Evolutionary conservation across 2,888 invertebrate species (phyloP), one percentile per base, ranked within the genome.

Genomic region (Dicyrtoma fusca): DNA sequence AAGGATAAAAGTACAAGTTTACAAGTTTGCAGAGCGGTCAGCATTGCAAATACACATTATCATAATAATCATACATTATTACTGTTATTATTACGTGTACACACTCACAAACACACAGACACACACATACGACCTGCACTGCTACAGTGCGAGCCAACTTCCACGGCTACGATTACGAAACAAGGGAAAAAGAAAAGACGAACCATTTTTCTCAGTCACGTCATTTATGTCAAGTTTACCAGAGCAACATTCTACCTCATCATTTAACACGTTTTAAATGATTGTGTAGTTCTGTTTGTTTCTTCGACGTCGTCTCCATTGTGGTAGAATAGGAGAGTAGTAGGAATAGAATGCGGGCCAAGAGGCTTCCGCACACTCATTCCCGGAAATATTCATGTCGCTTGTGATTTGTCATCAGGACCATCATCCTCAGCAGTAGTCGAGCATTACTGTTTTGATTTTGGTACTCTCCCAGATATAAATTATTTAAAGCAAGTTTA

Each of bases 351-450:
- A 42, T 66, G 61, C 61, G 61, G 66, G 66, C 66, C 23, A 66
- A 51, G 34, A 44, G 61, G 61, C 61, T 44, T 53, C 42, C 49
- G 53, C 66, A 53, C n/a, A 19, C 14, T 51, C 59, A 59, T 51
- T 66, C 53, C 66, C 66, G 66, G 66, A 66, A 66, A 53, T 66
- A 51, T 55, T 42, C n/a, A n/a, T 42, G 17, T 57, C 23, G 57
- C 11, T 57, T 57, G 21, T 19, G 23, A n/a, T 57, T 14, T 34
- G 42, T 13, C 25, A 34, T 42, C 61, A 26, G 42, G 34, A 19
- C 26, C 10, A 61, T n/a, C 5, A 61, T 19, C 26, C 14, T 42
- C 61, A 19, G 26, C n/a, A n/a, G n/a, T n/a, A n/a, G n/a, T n/a
- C n/a, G n/a, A n/a, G n/a, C n/a, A n/a, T n/a, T n/a, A n/a, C 34